Percentiles rank a stretch among this genome's conserved stretches.
Evolutionary conservation across 2,888 invertebrate genomes (phyloP).

Genomic region (Hyalella azteca): DNA sequence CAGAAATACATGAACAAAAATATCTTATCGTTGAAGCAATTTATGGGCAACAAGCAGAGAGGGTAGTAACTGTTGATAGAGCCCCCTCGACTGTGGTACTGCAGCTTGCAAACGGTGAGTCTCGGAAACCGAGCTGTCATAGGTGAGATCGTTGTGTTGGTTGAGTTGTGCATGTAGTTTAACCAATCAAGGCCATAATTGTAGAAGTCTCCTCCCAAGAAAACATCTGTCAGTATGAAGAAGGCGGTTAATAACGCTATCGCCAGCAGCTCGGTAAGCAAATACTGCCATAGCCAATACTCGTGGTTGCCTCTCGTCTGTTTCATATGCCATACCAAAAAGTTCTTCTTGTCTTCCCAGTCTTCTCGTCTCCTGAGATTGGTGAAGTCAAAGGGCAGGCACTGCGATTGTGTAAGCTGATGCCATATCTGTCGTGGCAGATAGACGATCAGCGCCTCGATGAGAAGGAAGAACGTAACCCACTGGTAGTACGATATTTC

Average conservation of each 20-base stretch:
- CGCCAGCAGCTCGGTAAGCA: constrained; percentile 54
- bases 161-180: constrained; percentile 58
- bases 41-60: constrained; percentile 56
- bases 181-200: constrained; percentile 58
- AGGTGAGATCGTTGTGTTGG: constrained; percentile 57
- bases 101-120: constrained; percentile 57
- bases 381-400: constrained; percentile 58
- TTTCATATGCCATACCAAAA: constrained; percentile 58
- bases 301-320: constrained; percentile 58
- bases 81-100: constrained; percentile 58
- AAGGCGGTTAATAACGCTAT: constrained; percentile 56
- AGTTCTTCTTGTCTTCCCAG: constrained; percentile 59
- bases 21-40: constrained; percentile 58
- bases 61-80: constrained; percentile 58
- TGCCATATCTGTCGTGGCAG: constrained; percentile 58
- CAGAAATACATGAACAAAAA: constrained; percentile 58
- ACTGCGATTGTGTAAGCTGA: constrained; percentile 58
- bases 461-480: constrained; percentile 58
- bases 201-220: constrained; percentile 58
- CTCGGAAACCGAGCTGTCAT: constrained; percentile 58
- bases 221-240: constrained; percentile 58
- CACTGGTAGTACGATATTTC: constrained; percentile 58
- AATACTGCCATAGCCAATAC: constrained; percentile 58
- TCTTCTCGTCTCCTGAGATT: constrained; percentile 58
- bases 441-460: constrained; percentile 58